phyloP scores from a whole-genome alignment of 2,888 invertebrate genomes.

The Apodemia mormo region DNA sequence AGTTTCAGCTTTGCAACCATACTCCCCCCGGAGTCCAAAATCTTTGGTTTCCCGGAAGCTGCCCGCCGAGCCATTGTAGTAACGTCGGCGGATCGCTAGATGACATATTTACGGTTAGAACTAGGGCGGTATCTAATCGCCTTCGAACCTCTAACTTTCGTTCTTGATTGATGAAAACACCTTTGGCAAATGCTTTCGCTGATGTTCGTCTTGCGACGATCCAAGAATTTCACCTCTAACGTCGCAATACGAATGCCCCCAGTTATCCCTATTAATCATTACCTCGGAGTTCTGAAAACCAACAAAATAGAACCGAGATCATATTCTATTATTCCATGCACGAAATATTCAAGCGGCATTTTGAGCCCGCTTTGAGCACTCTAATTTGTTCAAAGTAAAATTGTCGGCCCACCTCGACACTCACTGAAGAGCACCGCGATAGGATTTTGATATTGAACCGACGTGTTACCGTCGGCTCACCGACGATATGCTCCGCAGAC shows the following conservation, averaged over 20 bases:
- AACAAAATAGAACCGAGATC: conserved; percentile 84
- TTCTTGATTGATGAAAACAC: conserved; percentile 86
- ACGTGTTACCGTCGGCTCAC: conserved; percentile 50
- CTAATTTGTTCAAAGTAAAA: conserved; percentile 86
- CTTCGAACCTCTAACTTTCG: conserved; percentile 86
- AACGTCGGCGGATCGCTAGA: conserved; percentile 82
- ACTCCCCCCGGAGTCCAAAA: conserved; percentile 84
- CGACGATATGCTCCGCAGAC: conserved; percentile 53
- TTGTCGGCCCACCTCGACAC: conserved; percentile 61
- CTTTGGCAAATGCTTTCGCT: conserved; percentile 87
- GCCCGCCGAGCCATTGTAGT: conserved; percentile 81
- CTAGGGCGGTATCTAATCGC: conserved; percentile 86
- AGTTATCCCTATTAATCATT: conserved; percentile 84
- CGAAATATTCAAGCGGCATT: conserved; percentile 68
- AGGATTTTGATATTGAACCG: conserved; percentile 49
- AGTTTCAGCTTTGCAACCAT: conserved; percentile 85
- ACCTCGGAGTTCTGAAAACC: conserved; percentile 81
- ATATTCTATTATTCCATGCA: conserved; percentile 86
- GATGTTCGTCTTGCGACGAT: conserved; percentile 82
- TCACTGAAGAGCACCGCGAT: conserved; percentile 48
- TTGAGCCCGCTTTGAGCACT: conserved; percentile 83
- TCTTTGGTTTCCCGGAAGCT: conserved; percentile 83
- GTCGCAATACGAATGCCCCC: conserved; percentile 84
- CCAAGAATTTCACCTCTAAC: conserved; percentile 86
- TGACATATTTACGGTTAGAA: conserved; percentile 85